phyloP scores from a whole-genome alignment of 2,113 vertebrate genomes.

The Eurypyga helias region DNA sequence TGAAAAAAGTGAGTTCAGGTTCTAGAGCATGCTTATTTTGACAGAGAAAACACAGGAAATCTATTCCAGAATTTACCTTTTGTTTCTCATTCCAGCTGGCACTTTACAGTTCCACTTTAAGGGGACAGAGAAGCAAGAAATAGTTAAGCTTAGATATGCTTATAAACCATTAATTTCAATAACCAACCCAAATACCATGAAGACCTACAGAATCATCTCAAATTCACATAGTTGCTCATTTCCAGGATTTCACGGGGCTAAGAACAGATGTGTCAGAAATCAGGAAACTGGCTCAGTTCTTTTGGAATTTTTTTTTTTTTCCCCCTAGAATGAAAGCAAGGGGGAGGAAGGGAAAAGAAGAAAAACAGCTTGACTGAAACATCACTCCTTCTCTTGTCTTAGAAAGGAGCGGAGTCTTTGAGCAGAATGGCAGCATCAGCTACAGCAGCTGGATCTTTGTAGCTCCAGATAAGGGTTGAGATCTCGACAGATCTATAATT shows the following conservation, averaged over 20 bases:
- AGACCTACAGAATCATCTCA: constrained; percentile 60
- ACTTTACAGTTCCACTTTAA: background rate
- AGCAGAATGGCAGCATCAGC: background rate
- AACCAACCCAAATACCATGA: constrained; percentile 26
- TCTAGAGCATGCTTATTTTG: background rate
- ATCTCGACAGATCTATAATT: background rate
- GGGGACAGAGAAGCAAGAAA: constrained; percentile 21
- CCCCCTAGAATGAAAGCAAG: constrained; percentile 4
- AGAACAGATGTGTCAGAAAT: constrained; percentile 59
- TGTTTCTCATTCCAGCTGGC: background rate
- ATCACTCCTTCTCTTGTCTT: background rate
- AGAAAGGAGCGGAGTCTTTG: background rate
- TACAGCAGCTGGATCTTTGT: background rate
- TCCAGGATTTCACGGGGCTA: constrained; percentile 59
- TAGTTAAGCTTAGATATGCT: constrained; percentile 38
- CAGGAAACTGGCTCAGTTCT: constrained; percentile 35
- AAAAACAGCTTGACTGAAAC: background rate
- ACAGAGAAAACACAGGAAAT: background rate
- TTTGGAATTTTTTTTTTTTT: background rate
- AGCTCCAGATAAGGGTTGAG: background rate
- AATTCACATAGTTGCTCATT: constrained; percentile 54
- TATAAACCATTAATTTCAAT: constrained; percentile 38
- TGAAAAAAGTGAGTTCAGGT: background rate
- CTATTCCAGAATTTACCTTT: background rate
- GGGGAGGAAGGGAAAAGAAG: constrained; percentile 6